Evolutionary conservation across 2,113 vertebrate genomes (phyloP).

Genomic region (Psephotus haematonotus): DNA sequence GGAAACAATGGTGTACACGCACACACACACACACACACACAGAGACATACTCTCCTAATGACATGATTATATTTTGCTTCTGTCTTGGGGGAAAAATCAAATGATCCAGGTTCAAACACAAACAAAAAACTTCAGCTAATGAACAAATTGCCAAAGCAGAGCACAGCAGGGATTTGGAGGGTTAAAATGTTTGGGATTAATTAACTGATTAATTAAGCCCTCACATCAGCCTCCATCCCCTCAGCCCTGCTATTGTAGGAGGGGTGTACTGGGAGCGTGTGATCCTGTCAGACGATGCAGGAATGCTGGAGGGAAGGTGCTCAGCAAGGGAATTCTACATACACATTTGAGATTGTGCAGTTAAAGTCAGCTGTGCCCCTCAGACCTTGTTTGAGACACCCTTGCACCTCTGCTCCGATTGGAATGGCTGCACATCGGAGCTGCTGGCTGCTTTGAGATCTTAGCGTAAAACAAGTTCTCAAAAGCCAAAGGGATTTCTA

Average conservation of each 20-base stretch:
- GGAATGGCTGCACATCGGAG: accelerated
- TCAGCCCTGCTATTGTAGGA: slow-evolving; percentile 6
- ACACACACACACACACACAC: neutral
- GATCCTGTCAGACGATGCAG: neutral
- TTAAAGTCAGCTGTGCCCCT: neutral
- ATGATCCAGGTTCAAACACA: neutral
- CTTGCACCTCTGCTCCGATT: neutral
- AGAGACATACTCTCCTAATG: neutral
- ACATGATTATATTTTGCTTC: neutral
- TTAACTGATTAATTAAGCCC: slow-evolving; percentile 69
- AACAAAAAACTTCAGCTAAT: neutral
- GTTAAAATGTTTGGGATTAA: slow-evolving; percentile 68
- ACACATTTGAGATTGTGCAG: neutral
- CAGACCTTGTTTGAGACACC: neutral
- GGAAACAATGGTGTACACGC: neutral
- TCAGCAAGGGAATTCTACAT: neutral
- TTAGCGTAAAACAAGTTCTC: neutral
- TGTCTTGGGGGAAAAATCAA: slow-evolving; percentile 7
- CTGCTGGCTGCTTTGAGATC: neutral
- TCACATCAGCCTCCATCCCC: slow-evolving; percentile 22
- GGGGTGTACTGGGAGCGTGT: neutral
- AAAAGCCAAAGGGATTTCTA: neutral
- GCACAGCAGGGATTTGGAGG: slow-evolving; percentile 1
- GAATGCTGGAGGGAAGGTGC: neutral
- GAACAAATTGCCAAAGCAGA: slow-evolving; percentile 18